Conservation (phyloP, 1,140 invertebrate species). For the Drosophila bocqueti region DNA sequence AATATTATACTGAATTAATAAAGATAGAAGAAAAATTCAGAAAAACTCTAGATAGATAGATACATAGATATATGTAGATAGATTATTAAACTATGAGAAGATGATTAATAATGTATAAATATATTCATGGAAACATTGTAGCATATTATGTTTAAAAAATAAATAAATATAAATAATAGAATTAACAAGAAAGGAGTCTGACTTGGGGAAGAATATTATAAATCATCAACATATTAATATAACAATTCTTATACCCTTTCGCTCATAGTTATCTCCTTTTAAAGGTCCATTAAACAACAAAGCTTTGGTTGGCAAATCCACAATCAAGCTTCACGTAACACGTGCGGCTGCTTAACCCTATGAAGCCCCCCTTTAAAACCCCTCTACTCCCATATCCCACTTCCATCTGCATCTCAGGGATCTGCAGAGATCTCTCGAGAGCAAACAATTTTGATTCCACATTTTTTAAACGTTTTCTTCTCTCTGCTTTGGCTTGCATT, state of each 20-base stretch:
- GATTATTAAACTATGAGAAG: too few relatives aligned
- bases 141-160: too few relatives aligned
- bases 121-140: background rate
- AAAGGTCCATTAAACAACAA: slow-evolving; percentile 28
- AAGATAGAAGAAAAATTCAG: too few relatives aligned
- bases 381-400: background rate
- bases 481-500: slow-evolving; percentile 65
- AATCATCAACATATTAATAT: too few relatives aligned
- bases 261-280: background rate
- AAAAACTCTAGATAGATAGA: too few relatives aligned
- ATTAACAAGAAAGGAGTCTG: too few relatives aligned
- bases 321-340: slow-evolving; percentile 30
- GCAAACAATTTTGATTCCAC: slow-evolving; percentile 65
- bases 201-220: too few relatives aligned
- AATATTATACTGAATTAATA: too few relatives aligned
- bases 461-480: slow-evolving; percentile 79
- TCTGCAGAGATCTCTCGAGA: slow-evolving; percentile 25
- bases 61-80: too few relatives aligned
- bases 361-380: background rate
- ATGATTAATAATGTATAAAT: background rate
- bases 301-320: slow-evolving; percentile 43
- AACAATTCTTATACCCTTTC: background rate
- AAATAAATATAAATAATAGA: too few relatives aligned
- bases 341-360: slow-evolving; percentile 68
- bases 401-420: slow-evolving; percentile 20